Conservation (phyloP, 1,140 invertebrate species). For the Zaprionus vittiger region DNA sequence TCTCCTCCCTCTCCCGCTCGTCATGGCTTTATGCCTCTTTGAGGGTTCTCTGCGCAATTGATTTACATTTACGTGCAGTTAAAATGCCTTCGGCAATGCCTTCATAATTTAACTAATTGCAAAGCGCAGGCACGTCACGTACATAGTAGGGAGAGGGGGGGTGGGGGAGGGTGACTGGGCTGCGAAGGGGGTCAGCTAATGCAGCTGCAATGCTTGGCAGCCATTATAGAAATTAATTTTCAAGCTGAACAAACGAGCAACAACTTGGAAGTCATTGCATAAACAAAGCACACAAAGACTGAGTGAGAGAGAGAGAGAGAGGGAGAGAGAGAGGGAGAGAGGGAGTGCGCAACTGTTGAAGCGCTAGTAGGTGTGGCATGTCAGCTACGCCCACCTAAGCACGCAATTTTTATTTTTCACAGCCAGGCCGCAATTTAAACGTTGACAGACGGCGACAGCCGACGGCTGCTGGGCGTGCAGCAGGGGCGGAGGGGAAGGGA, state of each 20-base stretch:
- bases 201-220: slow-evolving; percentile 80
- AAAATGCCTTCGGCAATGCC: slow-evolving; percentile 58
- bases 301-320: background rate
- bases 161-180: background rate
- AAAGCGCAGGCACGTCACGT: slow-evolving; percentile 77
- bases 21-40: slow-evolving; percentile 33
- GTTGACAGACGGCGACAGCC: slow-evolving; percentile 70
- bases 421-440: slow-evolving; percentile 75
- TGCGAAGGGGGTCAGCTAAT: slow-evolving; percentile 25
- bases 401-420: slow-evolving; percentile 74
- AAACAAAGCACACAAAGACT: slow-evolving; percentile 54
- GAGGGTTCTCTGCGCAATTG: slow-evolving; percentile 32
- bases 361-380: slow-evolving; percentile 75
- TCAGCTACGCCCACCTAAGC: slow-evolving; percentile 79
- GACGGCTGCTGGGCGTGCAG: slow-evolving; percentile 54
- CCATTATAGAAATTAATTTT: slow-evolving; percentile 83
- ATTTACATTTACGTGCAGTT: slow-evolving; percentile 71
- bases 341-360: slow-evolving; percentile 37
- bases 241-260: slow-evolving; percentile 83
- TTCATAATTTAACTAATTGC: slow-evolving; percentile 80
- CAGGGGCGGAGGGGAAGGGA: background rate
- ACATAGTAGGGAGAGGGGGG: slow-evolving; percentile 13
- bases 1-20: background rate
- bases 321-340: background rate
- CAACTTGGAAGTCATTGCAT: slow-evolving; percentile 82